Percentiles rank a stretch among this genome's conserved stretches.
These are phyloP conservation scores for Catalaphyllia jardinei DNA, from an alignment of 64 coral and sea anemone genomes.

Conservation along the genomic window DNA sequence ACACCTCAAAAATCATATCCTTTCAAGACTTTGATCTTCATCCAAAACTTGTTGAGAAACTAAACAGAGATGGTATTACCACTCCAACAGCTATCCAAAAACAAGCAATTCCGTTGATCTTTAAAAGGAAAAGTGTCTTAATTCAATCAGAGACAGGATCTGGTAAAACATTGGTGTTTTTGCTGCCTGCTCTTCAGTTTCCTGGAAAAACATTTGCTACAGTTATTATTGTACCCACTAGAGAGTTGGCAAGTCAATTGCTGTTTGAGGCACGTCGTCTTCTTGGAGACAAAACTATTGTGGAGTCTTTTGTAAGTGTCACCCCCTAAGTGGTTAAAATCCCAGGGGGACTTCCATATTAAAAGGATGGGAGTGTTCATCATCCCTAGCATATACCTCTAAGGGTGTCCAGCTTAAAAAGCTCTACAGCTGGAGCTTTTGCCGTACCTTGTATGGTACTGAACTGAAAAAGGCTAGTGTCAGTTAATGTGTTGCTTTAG, in stretches of 20 bases:
- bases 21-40: constrained; percentile 83
- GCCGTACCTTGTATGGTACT: too few relatives aligned
- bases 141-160: constrained; percentile 92
- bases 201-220: constrained; percentile 81
- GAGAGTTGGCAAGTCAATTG: constrained; percentile 91
- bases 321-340: too few relatives aligned
- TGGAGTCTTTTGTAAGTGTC: constrained; percentile 85
- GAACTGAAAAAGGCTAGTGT: too few relatives aligned
- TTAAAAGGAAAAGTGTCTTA: constrained; percentile 56
- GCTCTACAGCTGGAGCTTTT: too few relatives aligned
- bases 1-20: not conserved
- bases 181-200: constrained; percentile 82
- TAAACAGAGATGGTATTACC: constrained; percentile 49
- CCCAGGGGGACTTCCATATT: too few relatives aligned
- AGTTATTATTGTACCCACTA: constrained; percentile 82
- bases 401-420: too few relatives aligned
- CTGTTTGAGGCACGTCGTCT: constrained; percentile 75
- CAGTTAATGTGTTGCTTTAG: too few relatives aligned
- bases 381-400: too few relatives aligned
- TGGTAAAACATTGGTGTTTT: constrained; percentile 85
- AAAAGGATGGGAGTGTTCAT: too few relatives aligned
- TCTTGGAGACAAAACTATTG: constrained; percentile 77
- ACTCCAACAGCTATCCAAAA: constrained; percentile 68
- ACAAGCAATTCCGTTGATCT: constrained; percentile 66
- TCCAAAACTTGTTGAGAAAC: constrained; percentile 75